Base-by-base conservation (phyloP, 1,140 invertebrate species). In the Drosophila baimaii region DNA sequence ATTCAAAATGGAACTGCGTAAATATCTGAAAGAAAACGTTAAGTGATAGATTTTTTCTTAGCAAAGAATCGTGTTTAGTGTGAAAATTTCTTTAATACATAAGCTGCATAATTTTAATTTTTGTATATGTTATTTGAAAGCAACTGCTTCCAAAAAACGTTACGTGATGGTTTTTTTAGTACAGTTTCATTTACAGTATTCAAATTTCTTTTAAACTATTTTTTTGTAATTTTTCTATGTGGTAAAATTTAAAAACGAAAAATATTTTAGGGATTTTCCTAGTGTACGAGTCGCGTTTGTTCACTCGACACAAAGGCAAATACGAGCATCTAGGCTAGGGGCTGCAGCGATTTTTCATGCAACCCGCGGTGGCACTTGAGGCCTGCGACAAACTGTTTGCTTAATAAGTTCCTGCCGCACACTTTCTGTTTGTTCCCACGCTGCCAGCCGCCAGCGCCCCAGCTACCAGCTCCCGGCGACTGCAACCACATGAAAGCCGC, bases 321-420 rank as follows among this genome's bases (percentile, higher is more conserved):
- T 64, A 63, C 39, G 25, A 66, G 61, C 69, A 68, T 78, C 58
- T 29, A 31, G 25, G 27, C 61, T 13, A 15, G 10, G 41, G 46
- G 51, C 55, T 57, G 29, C 78, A 70, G 74, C 61, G 74, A 81
- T 85, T 85, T 76, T 71, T 70, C 47, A 68, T 43, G 46, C 43
- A 31, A 19, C 33, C 17, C 44, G 35, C 51, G 51, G 49, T 23
- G 51, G 19, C 51, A 54, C 51, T 12, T 41, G 52, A 25, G 54
- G 29, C 49, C 66, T 72, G 80, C 71, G 77, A 81, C 82, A 85
- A 86, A 85, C 77, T 85, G 78, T 81, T 85, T 68, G 59, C 74
- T 58, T 54, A 59, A 81, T 77, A 81, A 81, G 44, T 77, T 65
- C 62, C 73, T 71, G 54, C 61, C 61, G 64, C 78, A 75, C 68